Evolutionary conservation across 2,113 vertebrate genomes (phyloP).

Genomic region (Dipodomys stephensi): DNA sequence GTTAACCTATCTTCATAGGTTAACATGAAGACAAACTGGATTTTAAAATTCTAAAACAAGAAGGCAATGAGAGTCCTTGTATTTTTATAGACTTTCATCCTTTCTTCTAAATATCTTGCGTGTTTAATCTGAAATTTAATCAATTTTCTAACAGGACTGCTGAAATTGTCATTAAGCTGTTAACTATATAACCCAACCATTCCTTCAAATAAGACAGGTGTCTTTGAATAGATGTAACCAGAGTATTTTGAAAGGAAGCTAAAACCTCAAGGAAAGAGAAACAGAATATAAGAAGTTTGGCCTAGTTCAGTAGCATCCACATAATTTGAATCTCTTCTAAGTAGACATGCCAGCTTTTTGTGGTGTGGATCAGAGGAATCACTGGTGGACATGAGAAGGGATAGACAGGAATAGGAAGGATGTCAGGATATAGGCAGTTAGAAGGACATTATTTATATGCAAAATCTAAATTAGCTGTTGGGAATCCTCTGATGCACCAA

Average conservation of each 20-base stretch:
- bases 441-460: not conserved
- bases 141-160: not conserved
- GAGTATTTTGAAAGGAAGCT: not conserved
- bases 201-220: not conserved
- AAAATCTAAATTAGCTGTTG: not conserved
- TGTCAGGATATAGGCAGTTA: not conserved
- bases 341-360: not conserved
- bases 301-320: not conserved
- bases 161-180: not conserved
- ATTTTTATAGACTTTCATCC: not conserved
- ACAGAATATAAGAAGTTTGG: not conserved
- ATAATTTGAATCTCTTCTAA: not conserved
- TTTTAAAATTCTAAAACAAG: not conserved
- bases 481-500: not conserved
- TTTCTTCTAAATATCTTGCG: not conserved
- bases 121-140: not conserved
- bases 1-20: not conserved
- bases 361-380: not conserved
- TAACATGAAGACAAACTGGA: not conserved
- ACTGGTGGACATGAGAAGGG: not conserved
- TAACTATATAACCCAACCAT: not conserved
- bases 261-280: not conserved
- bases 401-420: not conserved
- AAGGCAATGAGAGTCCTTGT: not conserved
- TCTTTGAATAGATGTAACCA: not conserved